A percentile compares a stretch with the other conserved stretches of the same genome.
Evolutionary conservation across 2,113 vertebrate species (phyloP).

Genomic region (Chloropsis cyanopogon): DNA sequence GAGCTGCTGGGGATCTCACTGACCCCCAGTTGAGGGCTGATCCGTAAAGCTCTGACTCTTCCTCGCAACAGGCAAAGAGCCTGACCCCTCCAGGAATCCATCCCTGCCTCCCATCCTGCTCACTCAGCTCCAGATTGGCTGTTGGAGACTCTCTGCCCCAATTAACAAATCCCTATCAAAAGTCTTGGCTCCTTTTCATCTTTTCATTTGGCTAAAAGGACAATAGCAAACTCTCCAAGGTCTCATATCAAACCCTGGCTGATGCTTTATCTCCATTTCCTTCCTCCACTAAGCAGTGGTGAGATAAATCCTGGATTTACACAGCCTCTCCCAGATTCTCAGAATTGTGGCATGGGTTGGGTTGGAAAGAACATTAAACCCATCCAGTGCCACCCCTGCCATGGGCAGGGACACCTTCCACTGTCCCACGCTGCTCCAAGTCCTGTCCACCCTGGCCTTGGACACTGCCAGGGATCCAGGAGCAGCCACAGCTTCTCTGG

Average conservation of each 20-base stretch:
- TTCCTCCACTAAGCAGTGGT: background rate
- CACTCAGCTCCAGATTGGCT: background rate
- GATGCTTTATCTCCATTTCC: background rate
- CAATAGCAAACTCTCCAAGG: background rate
- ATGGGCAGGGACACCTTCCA: background rate
- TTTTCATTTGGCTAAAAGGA: background rate
- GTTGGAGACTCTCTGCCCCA: background rate
- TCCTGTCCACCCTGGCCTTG: background rate
- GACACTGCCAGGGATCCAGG: background rate
- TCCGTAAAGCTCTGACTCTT: background rate
- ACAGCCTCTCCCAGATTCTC: background rate
- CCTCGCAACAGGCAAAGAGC: background rate
- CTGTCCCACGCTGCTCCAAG: background rate
- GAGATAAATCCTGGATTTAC: background rate
- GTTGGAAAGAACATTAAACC: rapidly evolving
- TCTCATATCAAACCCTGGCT: background rate
- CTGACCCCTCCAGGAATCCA: background rate
- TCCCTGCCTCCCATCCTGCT: background rate
- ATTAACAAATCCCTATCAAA: background rate
- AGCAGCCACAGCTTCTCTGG: background rate
- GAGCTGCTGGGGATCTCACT: background rate
- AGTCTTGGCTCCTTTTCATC: background rate
- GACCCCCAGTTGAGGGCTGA: rapidly evolving
- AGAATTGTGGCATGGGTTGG: background rate
- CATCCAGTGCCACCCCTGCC: background rate